Evolutionary conservation across 2,113 vertebrate species (phyloP).

Genomic region (Verasper variegatus): DNA sequence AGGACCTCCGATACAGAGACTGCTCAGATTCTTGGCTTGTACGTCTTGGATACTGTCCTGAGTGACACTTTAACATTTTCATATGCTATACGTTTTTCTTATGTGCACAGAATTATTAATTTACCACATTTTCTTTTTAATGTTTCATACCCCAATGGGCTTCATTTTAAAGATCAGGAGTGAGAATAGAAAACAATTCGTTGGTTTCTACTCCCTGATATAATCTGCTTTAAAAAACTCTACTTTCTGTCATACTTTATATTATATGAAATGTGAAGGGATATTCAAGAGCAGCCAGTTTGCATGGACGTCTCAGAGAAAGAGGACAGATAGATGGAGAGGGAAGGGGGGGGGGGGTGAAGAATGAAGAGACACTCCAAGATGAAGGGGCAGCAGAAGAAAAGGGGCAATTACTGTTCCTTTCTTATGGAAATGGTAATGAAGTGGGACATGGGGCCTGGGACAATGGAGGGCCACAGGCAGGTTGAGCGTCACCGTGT

Average conservation of each 20-base stretch:
- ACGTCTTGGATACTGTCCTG: neutral
- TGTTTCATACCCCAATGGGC: no score
- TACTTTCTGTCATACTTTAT: neutral
- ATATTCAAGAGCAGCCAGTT: neutral
- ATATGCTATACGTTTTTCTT: neutral
- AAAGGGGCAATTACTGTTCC: slow-evolving; percentile 85
- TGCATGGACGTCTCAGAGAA: slow-evolving; percentile 4
- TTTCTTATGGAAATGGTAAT: slow-evolving; percentile 88
- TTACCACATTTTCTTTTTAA: neutral
- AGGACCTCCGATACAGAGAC: slow-evolving; percentile 14
- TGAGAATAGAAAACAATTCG: neutral
- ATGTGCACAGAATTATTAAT: neutral
- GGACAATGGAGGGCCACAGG: slow-evolving; percentile 82
- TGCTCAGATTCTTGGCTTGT: slow-evolving; percentile 10
- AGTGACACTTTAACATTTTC: neutral
- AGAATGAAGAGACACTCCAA: slow-evolving; percentile 66
- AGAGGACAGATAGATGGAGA: slow-evolving; percentile 30
- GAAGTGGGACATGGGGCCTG: slow-evolving; percentile 81
- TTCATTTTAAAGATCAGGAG: neutral
- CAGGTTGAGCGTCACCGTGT: slow-evolving; percentile 83
- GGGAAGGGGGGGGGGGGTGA: slow-evolving; percentile 21
- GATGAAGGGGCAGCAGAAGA: slow-evolving; percentile 85
- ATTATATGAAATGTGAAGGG: neutral
- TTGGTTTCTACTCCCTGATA: neutral
- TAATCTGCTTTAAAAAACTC: neutral